Base-by-base conservation (phyloP, 1,140 invertebrate genomes). In the Drosophila lacertosa region DNA sequence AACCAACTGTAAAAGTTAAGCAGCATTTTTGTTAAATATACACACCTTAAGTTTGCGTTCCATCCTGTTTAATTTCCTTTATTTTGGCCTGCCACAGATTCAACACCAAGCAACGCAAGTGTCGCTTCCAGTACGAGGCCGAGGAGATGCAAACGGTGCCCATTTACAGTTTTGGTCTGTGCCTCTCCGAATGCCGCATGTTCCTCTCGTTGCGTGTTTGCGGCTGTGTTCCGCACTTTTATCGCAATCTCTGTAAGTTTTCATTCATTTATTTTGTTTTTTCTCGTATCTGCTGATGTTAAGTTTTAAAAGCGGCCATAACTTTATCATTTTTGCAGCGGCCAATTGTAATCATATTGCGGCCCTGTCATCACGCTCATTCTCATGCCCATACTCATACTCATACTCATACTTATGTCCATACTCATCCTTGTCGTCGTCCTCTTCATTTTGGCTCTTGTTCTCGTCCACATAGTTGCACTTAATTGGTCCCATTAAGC, bases 141-240 rank as follows among this genome's bases (percentile, higher is more conserved):
- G 93, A 94, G 48, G 92, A 93, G 33, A 89, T 95, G 33, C 77
- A 90, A 44, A 93, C 94, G 42, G 94, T 92, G 58, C 92, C 94
- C 0, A 93, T 94, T 9, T 95, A 95, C 77, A 93, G 93, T 1
- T 95, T 94, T 69, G 94, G 93, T 0, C 88, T 94, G 60, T 95
- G 95, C 68, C 91, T 94, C 2, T 94, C 94, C 86, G 94, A 95
- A 71, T 95, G 95, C 53, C 92, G 95, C 10, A 92, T 94, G 66
- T 89, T 92, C 24, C 91, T 95, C 0, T 92, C 93, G 29, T 70
- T 93, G 6, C 89, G 92, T 57, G 92, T 94, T 18, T 95, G 95
- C 75, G 90, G 92, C 0, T 95, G 95, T 81, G 89, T 95, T 22
- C 94, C 95, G 0, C 93, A 94, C 84, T 95, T 95, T 74, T 91